phyloP scores from a whole-genome alignment of 1,140 invertebrate genomes.

The Lineus longissimus region DNA sequence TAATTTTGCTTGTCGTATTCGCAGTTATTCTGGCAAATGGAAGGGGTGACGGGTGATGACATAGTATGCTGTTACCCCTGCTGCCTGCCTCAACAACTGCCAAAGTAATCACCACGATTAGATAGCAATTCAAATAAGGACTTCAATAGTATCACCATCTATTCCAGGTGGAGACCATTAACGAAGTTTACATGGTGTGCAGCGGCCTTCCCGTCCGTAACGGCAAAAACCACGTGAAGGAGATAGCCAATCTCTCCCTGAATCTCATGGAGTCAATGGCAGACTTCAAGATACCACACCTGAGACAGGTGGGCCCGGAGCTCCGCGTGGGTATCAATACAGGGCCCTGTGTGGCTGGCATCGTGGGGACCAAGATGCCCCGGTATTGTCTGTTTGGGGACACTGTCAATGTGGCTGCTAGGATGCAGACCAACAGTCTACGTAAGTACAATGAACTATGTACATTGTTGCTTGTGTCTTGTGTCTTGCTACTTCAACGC shows the following conservation, averaged over 20 bases:
- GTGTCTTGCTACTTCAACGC: too few relatives aligned
- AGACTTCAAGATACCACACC: constrained; percentile 13
- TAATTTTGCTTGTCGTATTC: too few relatives aligned
- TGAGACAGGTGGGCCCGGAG: constrained; percentile 34
- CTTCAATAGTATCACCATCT: too few relatives aligned
- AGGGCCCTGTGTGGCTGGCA: constrained; percentile 55
- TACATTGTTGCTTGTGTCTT: too few relatives aligned
- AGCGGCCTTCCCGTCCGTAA: constrained; percentile 72
- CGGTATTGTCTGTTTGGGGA: constrained; percentile 70
- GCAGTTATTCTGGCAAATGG: too few relatives aligned
- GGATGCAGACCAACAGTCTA: constrained; percentile 68
- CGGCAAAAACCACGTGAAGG: constrained; percentile 17
- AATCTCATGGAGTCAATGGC: constrained; percentile 13
- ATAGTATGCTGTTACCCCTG: too few relatives aligned
- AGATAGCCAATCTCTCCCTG: constrained; percentile 17
- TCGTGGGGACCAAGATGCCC: constrained; percentile 88
- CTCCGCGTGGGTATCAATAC: too few relatives aligned
- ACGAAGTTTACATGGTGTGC: constrained; percentile 97
- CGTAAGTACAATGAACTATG: constrained; percentile 1
- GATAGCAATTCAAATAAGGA: too few relatives aligned
- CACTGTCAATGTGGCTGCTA: constrained; percentile 74
- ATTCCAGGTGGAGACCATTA: constrained; percentile 88
- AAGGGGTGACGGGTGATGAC: too few relatives aligned
- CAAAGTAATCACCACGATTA: too few relatives aligned
- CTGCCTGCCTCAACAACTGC: too few relatives aligned